Percentiles rank a stretch among this genome's conserved stretches.
Evolutionary conservation across 2,113 vertebrate genomes (phyloP).

Genomic region (Tretioscincus oriximinensis): DNA sequence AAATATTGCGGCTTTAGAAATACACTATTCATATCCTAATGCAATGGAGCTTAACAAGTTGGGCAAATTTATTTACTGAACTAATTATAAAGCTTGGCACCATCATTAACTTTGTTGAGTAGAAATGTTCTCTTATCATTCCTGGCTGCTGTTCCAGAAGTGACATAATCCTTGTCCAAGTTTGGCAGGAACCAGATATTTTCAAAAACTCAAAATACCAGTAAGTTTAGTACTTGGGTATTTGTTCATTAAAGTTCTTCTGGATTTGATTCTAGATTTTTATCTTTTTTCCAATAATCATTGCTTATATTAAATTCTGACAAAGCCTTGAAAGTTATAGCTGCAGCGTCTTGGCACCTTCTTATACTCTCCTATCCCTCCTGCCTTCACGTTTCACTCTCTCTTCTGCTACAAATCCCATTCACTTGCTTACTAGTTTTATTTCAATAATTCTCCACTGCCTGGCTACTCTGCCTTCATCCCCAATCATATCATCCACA

Average conservation of each 20-base stretch:
- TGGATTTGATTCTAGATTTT: not conserved
- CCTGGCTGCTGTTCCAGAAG: not conserved
- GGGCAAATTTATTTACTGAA: constrained; percentile 7
- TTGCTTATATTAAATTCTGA: not conserved
- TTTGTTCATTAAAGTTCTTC: not conserved
- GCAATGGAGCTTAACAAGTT: not conserved
- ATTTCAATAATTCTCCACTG: too few species aligned
- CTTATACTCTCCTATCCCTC: too few species aligned
- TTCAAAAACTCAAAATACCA: not conserved
- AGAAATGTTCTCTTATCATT: not conserved
- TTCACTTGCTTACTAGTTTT: too few species aligned
- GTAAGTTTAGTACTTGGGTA: not conserved
- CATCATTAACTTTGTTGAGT: not conserved
- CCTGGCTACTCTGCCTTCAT: too few species aligned
- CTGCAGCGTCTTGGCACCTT: too few species aligned
- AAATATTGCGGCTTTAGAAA: not conserved
- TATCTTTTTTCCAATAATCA: not conserved
- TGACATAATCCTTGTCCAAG: not conserved
- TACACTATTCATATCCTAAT: not conserved
- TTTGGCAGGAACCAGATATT: not conserved
- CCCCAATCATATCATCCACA: too few species aligned
- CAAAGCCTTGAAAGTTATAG: too few species aligned
- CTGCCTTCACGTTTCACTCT: too few species aligned
- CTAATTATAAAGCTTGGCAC: not conserved
- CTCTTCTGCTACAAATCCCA: too few species aligned